These are phyloP conservation scores for Meloidogyne floridensis DNA, from an alignment of 1,140 invertebrate genomes.

Conservation along the genomic window DNA sequence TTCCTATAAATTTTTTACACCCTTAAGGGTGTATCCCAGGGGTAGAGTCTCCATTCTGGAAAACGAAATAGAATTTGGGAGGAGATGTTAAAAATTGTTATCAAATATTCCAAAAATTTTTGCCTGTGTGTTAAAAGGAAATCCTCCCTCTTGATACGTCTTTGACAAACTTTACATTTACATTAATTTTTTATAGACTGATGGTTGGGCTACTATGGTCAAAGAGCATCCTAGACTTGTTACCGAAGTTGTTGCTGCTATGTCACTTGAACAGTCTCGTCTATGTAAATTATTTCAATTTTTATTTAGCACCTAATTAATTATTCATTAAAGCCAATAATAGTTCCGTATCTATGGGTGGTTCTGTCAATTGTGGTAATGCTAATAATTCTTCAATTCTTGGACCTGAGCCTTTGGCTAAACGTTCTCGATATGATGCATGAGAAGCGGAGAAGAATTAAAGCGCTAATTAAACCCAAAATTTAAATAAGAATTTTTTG, in stretches of 20 bases:
- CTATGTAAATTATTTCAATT: constrained; percentile 16
- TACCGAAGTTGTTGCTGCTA: constrained; percentile 26
- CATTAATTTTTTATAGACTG: constrained; percentile 12
- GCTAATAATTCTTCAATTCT: not conserved
- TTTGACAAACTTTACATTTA: too few relatives aligned
- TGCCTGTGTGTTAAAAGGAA: too few relatives aligned
- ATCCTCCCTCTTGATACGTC: too few relatives aligned
- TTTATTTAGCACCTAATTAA: not conserved
- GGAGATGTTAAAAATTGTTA: too few relatives aligned
- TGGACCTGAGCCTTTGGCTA: constrained; percentile 19
- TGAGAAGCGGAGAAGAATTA: not conserved
- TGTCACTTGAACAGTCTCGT: constrained; percentile 26
- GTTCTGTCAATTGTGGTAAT: not conserved
- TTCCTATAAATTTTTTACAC: too few relatives aligned
- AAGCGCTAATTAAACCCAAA: not conserved
- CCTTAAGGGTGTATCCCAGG: too few relatives aligned
- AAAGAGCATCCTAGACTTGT: constrained; percentile 30
- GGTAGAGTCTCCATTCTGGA: too few relatives aligned
- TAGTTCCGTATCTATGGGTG: not conserved
- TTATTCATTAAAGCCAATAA: constrained; percentile 14
- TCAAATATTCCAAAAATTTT: too few relatives aligned
- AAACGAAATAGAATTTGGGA: too few relatives aligned
- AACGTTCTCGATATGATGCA: constrained; percentile 13
- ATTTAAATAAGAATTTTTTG: not conserved
- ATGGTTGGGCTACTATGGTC: constrained; percentile 32